Evolutionary conservation across 2,888 invertebrate genomes (phyloP).

Genomic region (Pasiphila rectangulata): DNA sequence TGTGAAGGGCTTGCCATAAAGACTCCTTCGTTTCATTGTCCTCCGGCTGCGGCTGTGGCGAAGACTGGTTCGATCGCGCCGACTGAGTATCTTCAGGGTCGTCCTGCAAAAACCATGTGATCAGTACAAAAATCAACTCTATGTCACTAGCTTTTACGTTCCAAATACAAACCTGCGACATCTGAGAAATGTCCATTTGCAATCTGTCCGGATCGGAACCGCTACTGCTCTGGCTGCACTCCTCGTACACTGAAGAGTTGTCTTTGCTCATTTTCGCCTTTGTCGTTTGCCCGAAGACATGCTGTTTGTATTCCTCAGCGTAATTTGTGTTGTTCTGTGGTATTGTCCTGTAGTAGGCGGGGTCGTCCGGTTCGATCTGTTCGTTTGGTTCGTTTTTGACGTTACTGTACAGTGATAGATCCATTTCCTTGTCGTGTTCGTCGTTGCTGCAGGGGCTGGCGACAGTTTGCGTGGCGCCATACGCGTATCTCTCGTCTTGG

Average conservation of each 20-base stretch:
- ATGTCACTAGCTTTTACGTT: slow-evolving; percentile 5
- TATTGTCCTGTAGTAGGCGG: slow-evolving; percentile 49
- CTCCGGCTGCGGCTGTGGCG: slow-evolving; percentile 65
- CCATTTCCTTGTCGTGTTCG: slow-evolving; percentile 75
- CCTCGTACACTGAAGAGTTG: slow-evolving; percentile 76
- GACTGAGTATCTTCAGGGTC: slow-evolving; percentile 77
- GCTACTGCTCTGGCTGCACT: slow-evolving; percentile 84
- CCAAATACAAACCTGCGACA: slow-evolving; percentile 64
- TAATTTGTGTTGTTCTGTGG: slow-evolving; percentile 52
- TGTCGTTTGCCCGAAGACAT: slow-evolving; percentile 52
- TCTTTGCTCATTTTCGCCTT: slow-evolving; percentile 63
- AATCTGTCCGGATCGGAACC: slow-evolving; percentile 88
- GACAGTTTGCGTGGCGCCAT: slow-evolving; percentile 53
- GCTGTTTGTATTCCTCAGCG: slow-evolving; percentile 66
- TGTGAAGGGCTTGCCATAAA: slow-evolving; percentile 77
- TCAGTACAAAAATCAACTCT: slow-evolving; percentile 5
- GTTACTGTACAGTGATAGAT: slow-evolving; percentile 68
- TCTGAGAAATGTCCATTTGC: slow-evolving; percentile 85
- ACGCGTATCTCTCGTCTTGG: slow-evolving; percentile 61
- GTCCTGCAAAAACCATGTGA: slow-evolving; percentile 47
- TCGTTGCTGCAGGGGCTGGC: slow-evolving; percentile 63
- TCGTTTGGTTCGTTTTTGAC: slow-evolving; percentile 66
- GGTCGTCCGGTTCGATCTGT: slow-evolving; percentile 44
- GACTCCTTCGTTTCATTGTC: slow-evolving; percentile 77
- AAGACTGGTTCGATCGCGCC: slow-evolving; percentile 70